Evolutionary conservation across 1,140 invertebrate species (phyloP).

Genomic region (Parapsyche elsis): DNA sequence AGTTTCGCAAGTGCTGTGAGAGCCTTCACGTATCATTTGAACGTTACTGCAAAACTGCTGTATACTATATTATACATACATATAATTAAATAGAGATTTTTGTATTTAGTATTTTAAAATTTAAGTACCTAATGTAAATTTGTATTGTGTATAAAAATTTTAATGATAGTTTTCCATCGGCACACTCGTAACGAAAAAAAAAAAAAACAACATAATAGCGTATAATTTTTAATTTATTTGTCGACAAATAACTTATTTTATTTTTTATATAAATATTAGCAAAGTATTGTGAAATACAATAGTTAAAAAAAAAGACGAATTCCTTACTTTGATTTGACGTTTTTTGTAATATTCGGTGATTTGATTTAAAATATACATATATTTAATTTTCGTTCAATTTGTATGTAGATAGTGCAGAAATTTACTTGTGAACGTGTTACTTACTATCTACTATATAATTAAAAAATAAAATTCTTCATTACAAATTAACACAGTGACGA

Average conservation of each 20-base stretch:
- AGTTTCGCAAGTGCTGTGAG: not conserved
- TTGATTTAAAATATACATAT: not conserved
- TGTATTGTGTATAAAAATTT: slow-evolving; percentile 2
- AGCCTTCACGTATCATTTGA: not conserved
- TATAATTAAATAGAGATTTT: not conserved
- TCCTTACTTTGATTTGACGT: no score
- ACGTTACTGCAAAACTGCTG: slow-evolving; percentile 4
- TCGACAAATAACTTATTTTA: slow-evolving; percentile 21
- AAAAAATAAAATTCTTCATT: not conserved
- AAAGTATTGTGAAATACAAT: slow-evolving; percentile 1
- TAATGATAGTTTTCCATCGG: slow-evolving; percentile 12
- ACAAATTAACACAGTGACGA: slow-evolving; percentile 15
- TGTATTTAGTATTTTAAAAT: slow-evolving; percentile 19
- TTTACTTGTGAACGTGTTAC: slow-evolving; percentile 24
- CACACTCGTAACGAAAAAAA: slow-evolving; percentile 5
- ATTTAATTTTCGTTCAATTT: not conserved
- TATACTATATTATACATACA: slow-evolving; percentile 6
- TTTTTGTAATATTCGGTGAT: no score
- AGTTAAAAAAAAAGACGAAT: not conserved
- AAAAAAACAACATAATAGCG: not conserved
- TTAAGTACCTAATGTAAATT: slow-evolving; percentile 40
- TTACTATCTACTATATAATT: not conserved
- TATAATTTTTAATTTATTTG: slow-evolving; percentile 22
- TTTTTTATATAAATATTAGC: slow-evolving; percentile 24
- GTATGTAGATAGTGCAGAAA: slow-evolving; percentile 26